Evolutionary conservation across 2,113 vertebrate genomes (phyloP), one percentile per base, ranked within the genome.

Genomic region (Egretta garzetta): DNA sequence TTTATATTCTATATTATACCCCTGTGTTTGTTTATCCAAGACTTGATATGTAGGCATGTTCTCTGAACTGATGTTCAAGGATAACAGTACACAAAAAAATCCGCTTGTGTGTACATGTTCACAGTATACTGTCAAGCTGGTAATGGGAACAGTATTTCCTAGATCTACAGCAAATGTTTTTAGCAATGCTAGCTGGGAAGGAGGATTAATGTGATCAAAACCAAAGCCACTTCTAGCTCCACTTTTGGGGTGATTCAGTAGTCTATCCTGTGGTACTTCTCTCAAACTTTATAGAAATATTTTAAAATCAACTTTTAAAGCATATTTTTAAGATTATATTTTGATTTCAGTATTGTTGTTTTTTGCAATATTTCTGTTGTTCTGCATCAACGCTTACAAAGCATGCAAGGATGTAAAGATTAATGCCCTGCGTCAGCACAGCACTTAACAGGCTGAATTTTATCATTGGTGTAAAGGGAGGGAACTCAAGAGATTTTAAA

Each of bases 161-260:
- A 14, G 32, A n/a, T 67, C 55, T 53, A 1, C 64, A 59, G 90
- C 37, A 81, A 45, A 80, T 62, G 24, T 53, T 47, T 87, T 62
- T 37, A 59, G 49, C 67, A 62, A 17, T 35, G 37, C 53, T 80
- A 6, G 20, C 21, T 49, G 79, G 63, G 35, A 45, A 52, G 64
- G 58, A 67, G 33, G 45, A 64, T 49, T 35, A 18, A 86, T 18
- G 14, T 0, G 0, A n/a, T 53, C 82, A 39, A 68, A 83, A 55
- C 0, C 21, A 45, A 71, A 63, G 10, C 27, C 0, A 1, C 26
- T 73, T 87, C 15, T 26, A 85, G 15, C 43, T 59, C 37, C 1
- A 0, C 1, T 63, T 70, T 80, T 15, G 55, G 10, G 18, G 13
- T 19, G 32, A 80, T 20, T 70, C 33, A 4, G 33, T 37, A 14